These are phyloP conservation scores for Hydrotaea cyrtoneurina DNA, from an alignment of 2,888 invertebrate species.

Conservation along the genomic window DNA sequence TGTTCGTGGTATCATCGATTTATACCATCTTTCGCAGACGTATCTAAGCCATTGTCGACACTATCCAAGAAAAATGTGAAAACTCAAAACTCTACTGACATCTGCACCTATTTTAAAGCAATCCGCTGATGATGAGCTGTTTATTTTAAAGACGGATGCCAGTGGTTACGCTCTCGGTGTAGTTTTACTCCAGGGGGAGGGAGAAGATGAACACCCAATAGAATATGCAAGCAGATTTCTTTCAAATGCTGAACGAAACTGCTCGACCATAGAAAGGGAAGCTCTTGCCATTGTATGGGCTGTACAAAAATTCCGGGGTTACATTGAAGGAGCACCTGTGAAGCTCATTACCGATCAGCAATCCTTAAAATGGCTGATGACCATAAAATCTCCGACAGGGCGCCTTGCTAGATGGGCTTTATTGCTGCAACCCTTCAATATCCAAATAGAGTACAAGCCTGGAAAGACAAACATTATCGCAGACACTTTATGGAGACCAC, in stretches of 20 bases:
- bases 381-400: conserved; percentile 77
- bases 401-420: conserved; percentile 81
- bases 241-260: too few relatives aligned
- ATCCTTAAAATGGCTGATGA: conserved; percentile 80
- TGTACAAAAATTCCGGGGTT: too few relatives aligned
- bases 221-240: conserved; percentile 70
- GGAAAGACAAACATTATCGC: conserved; percentile 75
- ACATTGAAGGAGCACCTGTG: conserved; percentile 74
- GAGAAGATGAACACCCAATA: conserved; percentile 68
- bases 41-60: too few relatives aligned
- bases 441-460: conserved; percentile 63
- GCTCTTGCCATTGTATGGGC: conserved; percentile 71
- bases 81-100: background rate
- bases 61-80: too few relatives aligned
- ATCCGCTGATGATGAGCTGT: too few relatives aligned
- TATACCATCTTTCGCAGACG: too few relatives aligned
- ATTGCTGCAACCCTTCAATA: conserved; percentile 76
- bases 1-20: too few relatives aligned
- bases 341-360: conserved; percentile 78
- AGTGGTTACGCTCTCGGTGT: too few relatives aligned
- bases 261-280: conserved; percentile 80
- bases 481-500: conserved; percentile 59
- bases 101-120: conserved; percentile 69
- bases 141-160: too few relatives aligned
- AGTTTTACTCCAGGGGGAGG: too few relatives aligned